Conservation (phyloP, 2,797 vertebrate genomes). For the Thamnophis elegans region DNA sequence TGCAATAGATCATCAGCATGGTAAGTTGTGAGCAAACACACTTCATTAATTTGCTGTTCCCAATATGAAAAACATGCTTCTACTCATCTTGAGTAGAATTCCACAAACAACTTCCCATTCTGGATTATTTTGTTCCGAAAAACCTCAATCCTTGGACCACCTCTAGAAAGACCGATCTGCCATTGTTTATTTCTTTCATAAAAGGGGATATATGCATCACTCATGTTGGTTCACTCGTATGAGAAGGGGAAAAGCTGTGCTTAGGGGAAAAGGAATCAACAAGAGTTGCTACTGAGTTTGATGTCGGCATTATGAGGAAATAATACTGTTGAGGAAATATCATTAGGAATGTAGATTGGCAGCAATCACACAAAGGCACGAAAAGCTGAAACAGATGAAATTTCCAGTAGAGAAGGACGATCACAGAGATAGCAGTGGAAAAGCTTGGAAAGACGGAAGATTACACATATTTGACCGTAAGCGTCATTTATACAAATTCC, state of each 20-base stretch:
- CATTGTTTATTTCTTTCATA: neutral
- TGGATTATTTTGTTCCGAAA: neutral
- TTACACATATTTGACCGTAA: neutral
- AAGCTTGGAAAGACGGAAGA: neutral
- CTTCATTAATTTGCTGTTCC: neutral
- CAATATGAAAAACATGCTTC: neutral
- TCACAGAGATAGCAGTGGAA: neutral
- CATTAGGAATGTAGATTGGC: neutral
- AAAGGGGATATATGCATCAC: neutral
- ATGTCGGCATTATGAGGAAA: neutral
- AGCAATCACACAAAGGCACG: neutral
- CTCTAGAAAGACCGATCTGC: neutral
- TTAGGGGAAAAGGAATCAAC: neutral
- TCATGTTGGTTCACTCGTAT: neutral
- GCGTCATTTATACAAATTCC: neutral
- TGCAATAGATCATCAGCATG: neutral
- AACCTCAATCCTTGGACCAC: neutral
- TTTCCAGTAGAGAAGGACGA: neutral
- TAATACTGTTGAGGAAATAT: neutral
- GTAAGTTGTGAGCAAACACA: neutral
- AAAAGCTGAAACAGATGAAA: neutral
- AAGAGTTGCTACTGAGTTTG: neutral
- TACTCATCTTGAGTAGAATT: neutral
- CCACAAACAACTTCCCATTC: neutral
- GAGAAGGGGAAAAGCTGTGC: no score